Conservation (phyloP, 2,797 vertebrate species). For the Pantherophis vulpinus region DNA sequence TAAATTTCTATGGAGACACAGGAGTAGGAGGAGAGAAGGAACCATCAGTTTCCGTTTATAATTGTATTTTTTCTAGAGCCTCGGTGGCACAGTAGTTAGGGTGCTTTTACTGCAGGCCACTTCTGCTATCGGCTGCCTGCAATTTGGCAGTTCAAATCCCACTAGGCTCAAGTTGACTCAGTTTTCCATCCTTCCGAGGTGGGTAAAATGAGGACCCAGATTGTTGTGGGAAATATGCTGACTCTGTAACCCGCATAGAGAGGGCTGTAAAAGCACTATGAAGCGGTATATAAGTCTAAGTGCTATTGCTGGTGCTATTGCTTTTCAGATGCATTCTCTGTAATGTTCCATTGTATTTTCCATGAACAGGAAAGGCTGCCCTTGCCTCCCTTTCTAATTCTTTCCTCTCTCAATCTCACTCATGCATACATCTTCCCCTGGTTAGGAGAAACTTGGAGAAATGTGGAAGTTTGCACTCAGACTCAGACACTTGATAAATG, state of each 20-base stretch:
- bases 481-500: constrained; percentile 88
- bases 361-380: neutral
- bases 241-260: too few relatives aligned
- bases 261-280: too few relatives aligned
- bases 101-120: too few relatives aligned
- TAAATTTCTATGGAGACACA: constrained; percentile 57
- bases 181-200: too few relatives aligned
- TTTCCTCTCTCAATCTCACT: neutral
- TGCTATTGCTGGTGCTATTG: too few relatives aligned
- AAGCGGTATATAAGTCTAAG: too few relatives aligned
- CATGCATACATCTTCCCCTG: constrained; percentile 67
- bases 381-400: neutral
- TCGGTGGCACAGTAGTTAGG: too few relatives aligned
- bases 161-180: too few relatives aligned
- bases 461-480: constrained; percentile 69
- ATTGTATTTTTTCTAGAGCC: constrained; percentile 43
- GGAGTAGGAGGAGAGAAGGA: constrained; percentile 43
- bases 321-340: constrained; percentile 51
- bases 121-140: too few relatives aligned
- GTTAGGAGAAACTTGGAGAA: constrained; percentile 87
- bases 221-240: too few relatives aligned
- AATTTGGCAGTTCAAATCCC: too few relatives aligned
- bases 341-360: constrained; percentile 19
- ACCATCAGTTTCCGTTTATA: constrained; percentile 58
- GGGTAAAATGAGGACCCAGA: too few relatives aligned